Conservation (phyloP, 2,888 invertebrate species). For the Drosophila monieri region DNA sequence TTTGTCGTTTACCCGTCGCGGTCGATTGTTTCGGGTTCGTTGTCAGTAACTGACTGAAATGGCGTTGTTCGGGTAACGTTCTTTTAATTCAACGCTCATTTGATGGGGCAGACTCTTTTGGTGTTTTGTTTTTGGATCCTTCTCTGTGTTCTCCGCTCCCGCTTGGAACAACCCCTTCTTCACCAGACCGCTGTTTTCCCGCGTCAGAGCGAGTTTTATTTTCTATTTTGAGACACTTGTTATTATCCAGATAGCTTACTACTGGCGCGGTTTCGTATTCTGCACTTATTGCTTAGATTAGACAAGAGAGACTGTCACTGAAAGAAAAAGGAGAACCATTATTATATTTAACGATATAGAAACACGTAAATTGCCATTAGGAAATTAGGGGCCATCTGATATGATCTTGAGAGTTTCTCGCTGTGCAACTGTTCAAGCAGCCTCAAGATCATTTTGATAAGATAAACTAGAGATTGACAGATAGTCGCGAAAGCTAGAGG, state of each 20-base stretch:
- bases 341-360: background rate
- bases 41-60: conserved; percentile 71
- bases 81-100: conserved; percentile 76
- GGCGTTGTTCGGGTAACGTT: conserved; percentile 65
- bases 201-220: conserved; percentile 39
- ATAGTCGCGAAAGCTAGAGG: conserved; percentile 27
- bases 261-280: conserved; percentile 24
- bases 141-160: conserved; percentile 10
- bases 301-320: conserved; percentile 46
- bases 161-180: background rate
- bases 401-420: conserved; percentile 11
- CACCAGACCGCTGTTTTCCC: conserved; percentile 19
- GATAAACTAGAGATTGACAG: conserved; percentile 60
- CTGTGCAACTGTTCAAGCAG: conserved; percentile 47
- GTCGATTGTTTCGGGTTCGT: conserved; percentile 68
- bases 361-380: conserved; percentile 16
- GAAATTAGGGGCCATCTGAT: background rate
- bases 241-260: conserved; percentile 7
- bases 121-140: conserved; percentile 11
- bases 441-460: conserved; percentile 75
- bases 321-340: conserved; percentile 3
- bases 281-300: conserved; percentile 51
- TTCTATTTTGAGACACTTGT: conserved; percentile 22
- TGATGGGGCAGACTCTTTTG: conserved; percentile 48
- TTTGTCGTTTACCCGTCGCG: conserved; percentile 47